Evolutionary conservation across 2,797 vertebrate species (phyloP).

Genomic region (Bovichtus diacanthus): DNA sequence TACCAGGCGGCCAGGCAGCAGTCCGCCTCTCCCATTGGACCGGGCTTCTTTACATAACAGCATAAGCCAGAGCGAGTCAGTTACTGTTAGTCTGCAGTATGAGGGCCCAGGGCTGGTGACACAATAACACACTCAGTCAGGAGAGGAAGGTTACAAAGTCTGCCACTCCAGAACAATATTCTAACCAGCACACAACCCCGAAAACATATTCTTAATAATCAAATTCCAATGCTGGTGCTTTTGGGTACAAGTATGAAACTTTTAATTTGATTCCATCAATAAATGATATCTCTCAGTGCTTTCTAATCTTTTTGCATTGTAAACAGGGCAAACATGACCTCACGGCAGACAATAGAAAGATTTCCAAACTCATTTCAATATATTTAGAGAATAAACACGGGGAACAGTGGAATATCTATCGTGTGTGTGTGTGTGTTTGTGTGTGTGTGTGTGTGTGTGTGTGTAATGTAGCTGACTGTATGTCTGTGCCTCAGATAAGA

Average conservation of each 20-base stretch:
- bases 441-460: slow-evolving; percentile 19
- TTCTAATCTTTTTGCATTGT: slow-evolving; percentile 67
- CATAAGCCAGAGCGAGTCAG: slow-evolving; percentile 48
- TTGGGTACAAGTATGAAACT: slow-evolving; percentile 63
- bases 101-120: slow-evolving; percentile 50
- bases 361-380: slow-evolving; percentile 59
- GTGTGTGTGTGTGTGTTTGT: slow-evolving; percentile 31
- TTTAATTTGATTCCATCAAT: slow-evolving; percentile 78
- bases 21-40: slow-evolving; percentile 44
- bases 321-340: slow-evolving; percentile 59
- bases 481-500: slow-evolving; percentile 78
- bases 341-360: slow-evolving; percentile 56
- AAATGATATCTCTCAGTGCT: slow-evolving; percentile 69
- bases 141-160: slow-evolving; percentile 49
- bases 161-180: slow-evolving; percentile 56
- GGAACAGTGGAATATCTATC: not conserved
- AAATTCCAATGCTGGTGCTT: slow-evolving; percentile 52
- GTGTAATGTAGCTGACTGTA: slow-evolving; percentile 58
- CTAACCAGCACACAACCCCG: slow-evolving; percentile 47
- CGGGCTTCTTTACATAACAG: slow-evolving; percentile 63
- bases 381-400: slow-evolving; percentile 51
- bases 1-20: slow-evolving; percentile 38
- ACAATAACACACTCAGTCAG: slow-evolving; percentile 55
- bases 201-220: slow-evolving; percentile 59
- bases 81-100: slow-evolving; percentile 53